Evolutionary conservation across 2,888 invertebrate species (phyloP).

Genomic region (Eupithecia insigniata): DNA sequence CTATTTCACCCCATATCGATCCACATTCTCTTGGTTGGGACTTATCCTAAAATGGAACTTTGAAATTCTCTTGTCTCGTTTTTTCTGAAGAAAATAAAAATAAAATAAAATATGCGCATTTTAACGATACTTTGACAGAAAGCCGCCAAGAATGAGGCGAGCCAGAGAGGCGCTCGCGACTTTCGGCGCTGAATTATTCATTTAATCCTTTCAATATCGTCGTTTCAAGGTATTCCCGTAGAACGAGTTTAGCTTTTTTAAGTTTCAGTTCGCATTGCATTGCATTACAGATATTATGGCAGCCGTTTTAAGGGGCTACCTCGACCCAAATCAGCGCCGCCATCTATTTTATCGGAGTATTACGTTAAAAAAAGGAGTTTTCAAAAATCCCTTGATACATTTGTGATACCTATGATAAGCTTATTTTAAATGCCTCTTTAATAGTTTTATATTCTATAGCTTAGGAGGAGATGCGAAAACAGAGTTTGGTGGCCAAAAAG

Average conservation of each 20-base stretch:
- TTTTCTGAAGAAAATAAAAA: slow-evolving; percentile 52
- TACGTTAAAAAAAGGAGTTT: too few relatives aligned
- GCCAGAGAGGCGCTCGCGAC: slow-evolving; percentile 64
- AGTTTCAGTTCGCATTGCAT: slow-evolving; percentile 53
- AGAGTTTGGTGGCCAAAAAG: too few relatives aligned
- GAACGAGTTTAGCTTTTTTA: slow-evolving; percentile 56
- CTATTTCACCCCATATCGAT: slow-evolving; percentile 37
- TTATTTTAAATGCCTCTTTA: too few relatives aligned
- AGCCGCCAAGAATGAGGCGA: slow-evolving; percentile 61
- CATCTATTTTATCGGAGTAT: too few relatives aligned
- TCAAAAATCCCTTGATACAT: too few relatives aligned
- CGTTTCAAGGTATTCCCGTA: slow-evolving; percentile 59
- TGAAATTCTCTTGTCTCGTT: slow-evolving; percentile 51
- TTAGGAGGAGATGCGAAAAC: too few relatives aligned
- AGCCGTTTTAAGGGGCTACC: too few relatives aligned
- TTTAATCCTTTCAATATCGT: slow-evolving; percentile 77
- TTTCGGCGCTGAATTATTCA: slow-evolving; percentile 73
- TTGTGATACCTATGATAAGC: too few relatives aligned
- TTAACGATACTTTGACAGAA: slow-evolving; percentile 67
- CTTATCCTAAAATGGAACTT: slow-evolving; percentile 32
- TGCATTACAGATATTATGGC: slow-evolving; percentile 43
- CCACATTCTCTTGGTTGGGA: slow-evolving; percentile 1
- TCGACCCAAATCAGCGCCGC: too few relatives aligned
- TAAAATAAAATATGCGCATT: slow-evolving; percentile 70
- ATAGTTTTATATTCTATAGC: too few relatives aligned